Evolutionary conservation across 2,888 invertebrate genomes (phyloP), one percentile per base, ranked within the genome.

Genomic region (Philaethria dido): DNA sequence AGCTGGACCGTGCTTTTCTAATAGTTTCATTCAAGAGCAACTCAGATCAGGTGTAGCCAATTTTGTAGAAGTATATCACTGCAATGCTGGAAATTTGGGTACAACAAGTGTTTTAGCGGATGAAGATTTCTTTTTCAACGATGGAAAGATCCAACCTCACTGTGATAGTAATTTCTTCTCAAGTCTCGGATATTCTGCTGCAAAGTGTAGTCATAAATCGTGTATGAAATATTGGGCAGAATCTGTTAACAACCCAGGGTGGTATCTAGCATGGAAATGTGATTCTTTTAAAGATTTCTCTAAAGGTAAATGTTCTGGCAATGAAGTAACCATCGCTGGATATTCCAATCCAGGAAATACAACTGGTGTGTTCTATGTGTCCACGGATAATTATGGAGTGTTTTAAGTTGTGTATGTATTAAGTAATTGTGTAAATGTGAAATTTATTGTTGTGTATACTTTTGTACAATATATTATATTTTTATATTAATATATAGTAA

Each of bases 11-110:
- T 92, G 92, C 73, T 92, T 91, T 61, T 87, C 90, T 0, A 90
- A 91, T 69, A 82, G 84, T 42, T 77, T 85, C 0, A 82, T 86
- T 1, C 81, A 88, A 20, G 84, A 93, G 47, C 89, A 94, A 68
- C 82, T 95, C 0, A 85, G 93, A 67, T 87, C 90, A 42, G 89
- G 91, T 2, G 93, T 94, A 20, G 95, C 93, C 0, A 80, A 87
- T 4, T 94, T 94, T 74, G 94, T 95, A 0, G 94, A 94, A 79
- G 91, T 93, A 0, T 91, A 94, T 71, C 95, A 95, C 77, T 94
- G 94, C 8, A 94, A 94, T 70, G 93, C 92, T 48, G 94, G 94
- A 3, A 89, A 89, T 0, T 79, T 93, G 13, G 94, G 93, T 1
- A 92, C 93, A 0, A 91, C 87, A 0, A 83, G 88, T 33, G 90